Evolutionary conservation across 92 coral and sea anemone genomes (phyloP).

Genomic region (Pocillopora grandis): DNA sequence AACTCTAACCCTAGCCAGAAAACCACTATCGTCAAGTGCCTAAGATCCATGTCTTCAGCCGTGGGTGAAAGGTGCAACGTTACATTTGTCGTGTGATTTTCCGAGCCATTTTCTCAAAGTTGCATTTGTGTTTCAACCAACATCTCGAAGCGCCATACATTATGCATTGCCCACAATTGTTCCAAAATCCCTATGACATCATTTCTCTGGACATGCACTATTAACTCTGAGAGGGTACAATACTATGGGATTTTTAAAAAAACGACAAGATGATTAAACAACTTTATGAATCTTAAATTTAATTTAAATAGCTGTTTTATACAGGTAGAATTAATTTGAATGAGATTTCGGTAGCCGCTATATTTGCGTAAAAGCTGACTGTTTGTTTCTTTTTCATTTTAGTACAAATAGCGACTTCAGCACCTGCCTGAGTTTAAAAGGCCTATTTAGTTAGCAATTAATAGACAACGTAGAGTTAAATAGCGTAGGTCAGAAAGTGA

Average conservation of each 20-base stretch:
- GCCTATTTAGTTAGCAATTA: background rate
- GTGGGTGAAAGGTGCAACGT: background rate
- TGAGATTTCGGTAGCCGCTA: background rate
- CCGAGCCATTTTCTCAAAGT: slow-evolving; percentile 10
- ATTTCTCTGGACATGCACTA: slow-evolving; percentile 22
- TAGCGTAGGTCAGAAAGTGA: background rate
- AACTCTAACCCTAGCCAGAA: background rate
- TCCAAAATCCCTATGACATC: slow-evolving; percentile 26
- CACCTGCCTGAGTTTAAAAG: background rate
- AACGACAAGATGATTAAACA: background rate
- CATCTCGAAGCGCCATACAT: slow-evolving; percentile 9
- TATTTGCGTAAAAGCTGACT: background rate
- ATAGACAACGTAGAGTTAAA: background rate
- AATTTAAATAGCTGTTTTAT: background rate
- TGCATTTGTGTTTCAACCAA: background rate
- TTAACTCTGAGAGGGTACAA: background rate
- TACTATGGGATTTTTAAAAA: no score
- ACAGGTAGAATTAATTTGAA: background rate
- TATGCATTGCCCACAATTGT: slow-evolving; percentile 29
- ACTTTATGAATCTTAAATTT: no score
- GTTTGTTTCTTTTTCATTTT: background rate
- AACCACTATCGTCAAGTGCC: slow-evolving; percentile 8
- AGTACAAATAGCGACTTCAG: background rate
- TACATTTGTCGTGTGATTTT: background rate
- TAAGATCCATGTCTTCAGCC: slow-evolving; percentile 3